phyloP scores from a whole-genome alignment of 1,140 invertebrate genomes.

The Aphelinus atriplicis region DNA sequence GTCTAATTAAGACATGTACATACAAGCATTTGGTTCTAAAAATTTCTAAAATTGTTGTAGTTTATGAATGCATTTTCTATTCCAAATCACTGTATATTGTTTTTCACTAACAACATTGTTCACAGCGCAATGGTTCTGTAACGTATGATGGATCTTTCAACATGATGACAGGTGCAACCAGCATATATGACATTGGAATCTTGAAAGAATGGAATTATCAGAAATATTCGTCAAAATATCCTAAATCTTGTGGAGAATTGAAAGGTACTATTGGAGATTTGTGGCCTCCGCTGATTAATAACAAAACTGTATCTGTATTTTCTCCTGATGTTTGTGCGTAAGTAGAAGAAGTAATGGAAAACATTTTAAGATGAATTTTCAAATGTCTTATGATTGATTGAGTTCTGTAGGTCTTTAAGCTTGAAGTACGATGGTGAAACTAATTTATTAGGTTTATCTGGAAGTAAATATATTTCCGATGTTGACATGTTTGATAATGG shows the following conservation, averaged over 20 bases:
- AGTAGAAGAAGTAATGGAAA: slow-evolving; percentile 31
- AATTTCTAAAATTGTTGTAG: no score
- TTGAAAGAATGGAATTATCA: slow-evolving; percentile 75
- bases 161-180: slow-evolving; percentile 75
- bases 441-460: slow-evolving; percentile 66
- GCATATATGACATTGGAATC: slow-evolving; percentile 72
- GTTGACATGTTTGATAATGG: slow-evolving; percentile 76
- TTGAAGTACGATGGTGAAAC: slow-evolving; percentile 55
- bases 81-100: slow-evolving; percentile 6
- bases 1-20: no score
- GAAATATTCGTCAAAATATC: slow-evolving; percentile 68
- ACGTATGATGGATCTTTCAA: slow-evolving; percentile 79
- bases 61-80: not conserved
- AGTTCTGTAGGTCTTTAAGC: slow-evolving; percentile 56
- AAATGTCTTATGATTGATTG: no score
- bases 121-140: slow-evolving; percentile 74
- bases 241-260: slow-evolving; percentile 71
- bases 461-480: slow-evolving; percentile 71
- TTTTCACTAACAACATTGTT: not conserved
- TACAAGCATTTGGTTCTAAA: no score
- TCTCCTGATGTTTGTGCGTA: slow-evolving; percentile 77
- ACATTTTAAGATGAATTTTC: slow-evolving; percentile 20
- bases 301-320: slow-evolving; percentile 71
- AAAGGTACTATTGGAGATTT: slow-evolving; percentile 80
- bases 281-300: slow-evolving; percentile 74